These are phyloP conservation scores for Entelurus aequoreus DNA, from an alignment of 2,113 vertebrate genomes.

Conservation along the genomic window DNA sequence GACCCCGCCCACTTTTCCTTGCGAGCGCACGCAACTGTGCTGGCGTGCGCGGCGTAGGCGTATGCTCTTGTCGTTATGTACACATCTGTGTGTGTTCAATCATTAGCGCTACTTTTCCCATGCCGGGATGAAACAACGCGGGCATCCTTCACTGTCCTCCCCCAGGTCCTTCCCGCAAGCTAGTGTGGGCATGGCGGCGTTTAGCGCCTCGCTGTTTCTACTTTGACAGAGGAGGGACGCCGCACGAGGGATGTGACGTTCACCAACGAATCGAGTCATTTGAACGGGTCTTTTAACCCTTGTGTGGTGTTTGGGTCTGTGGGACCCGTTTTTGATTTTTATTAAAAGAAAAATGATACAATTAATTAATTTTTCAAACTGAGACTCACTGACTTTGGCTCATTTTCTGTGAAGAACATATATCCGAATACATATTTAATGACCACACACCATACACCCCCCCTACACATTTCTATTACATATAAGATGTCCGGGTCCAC, in stretches of 20 bases:
- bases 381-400: too few species aligned
- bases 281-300: too few species aligned
- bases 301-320: too few species aligned
- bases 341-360: too few species aligned
- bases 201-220: conserved; percentile 74
- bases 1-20: conserved; percentile 56
- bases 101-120: conserved; percentile 33
- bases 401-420: too few species aligned
- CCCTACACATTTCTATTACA: too few species aligned
- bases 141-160: conserved; percentile 10
- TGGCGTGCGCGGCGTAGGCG: conserved; percentile 26
- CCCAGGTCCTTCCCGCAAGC: conserved; percentile 27
- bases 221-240: conserved; percentile 63
- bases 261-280: too few species aligned
- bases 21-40: conserved; percentile 19
- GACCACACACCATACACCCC: too few species aligned
- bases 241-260: background rate
- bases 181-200: conserved; percentile 67
- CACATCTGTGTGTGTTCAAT: conserved; percentile 11
- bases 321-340: too few species aligned
- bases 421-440: too few species aligned
- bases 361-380: too few species aligned
- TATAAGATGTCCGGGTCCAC: too few species aligned
- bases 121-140: conserved; percentile 47
- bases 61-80: conserved; percentile 21